These are phyloP conservation scores for Stichopus horrens DNA, from an alignment of 53 echinoderm and acorn worm genomes.

Conservation along the genomic window DNA sequence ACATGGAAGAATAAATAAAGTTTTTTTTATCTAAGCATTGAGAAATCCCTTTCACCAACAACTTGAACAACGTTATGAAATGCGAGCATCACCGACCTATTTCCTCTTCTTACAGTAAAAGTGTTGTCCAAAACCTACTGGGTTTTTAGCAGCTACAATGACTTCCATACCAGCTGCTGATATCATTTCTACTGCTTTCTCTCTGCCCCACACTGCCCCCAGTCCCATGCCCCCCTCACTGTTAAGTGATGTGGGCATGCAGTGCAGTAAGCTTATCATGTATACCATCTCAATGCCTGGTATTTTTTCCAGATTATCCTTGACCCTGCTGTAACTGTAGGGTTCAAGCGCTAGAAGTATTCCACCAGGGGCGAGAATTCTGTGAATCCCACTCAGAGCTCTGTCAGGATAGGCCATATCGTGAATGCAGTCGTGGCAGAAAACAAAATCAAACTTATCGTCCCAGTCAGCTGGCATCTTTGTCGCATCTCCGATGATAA, in stretches of 20 bases:
- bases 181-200: constrained; percentile 67
- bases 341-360: constrained; percentile 7
- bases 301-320: constrained; percentile 33
- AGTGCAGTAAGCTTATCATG: constrained; percentile 62
- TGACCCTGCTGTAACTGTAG: neutral
- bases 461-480: constrained; percentile 11
- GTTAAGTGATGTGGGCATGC: constrained; percentile 60
- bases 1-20: no score
- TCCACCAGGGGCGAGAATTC: constrained; percentile 7
- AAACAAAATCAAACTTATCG: constrained; percentile 20
- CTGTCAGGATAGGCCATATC: constrained; percentile 32
- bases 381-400: neutral
- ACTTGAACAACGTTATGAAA: no score
- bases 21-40: no score
- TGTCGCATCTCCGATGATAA: constrained; percentile 5
- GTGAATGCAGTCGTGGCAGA: constrained; percentile 21
- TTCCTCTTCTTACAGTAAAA: neutral
- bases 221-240: constrained; percentile 58
- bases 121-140: neutral
- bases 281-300: neutral
- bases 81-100: no score
- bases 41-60: no score
- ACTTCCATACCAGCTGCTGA: constrained; percentile 54
- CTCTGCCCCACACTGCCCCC: constrained; percentile 69
- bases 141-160: neutral